These are phyloP conservation scores for Ennomos quercinarius DNA, from an alignment of 2,888 invertebrate species.

Conservation along the genomic window DNA sequence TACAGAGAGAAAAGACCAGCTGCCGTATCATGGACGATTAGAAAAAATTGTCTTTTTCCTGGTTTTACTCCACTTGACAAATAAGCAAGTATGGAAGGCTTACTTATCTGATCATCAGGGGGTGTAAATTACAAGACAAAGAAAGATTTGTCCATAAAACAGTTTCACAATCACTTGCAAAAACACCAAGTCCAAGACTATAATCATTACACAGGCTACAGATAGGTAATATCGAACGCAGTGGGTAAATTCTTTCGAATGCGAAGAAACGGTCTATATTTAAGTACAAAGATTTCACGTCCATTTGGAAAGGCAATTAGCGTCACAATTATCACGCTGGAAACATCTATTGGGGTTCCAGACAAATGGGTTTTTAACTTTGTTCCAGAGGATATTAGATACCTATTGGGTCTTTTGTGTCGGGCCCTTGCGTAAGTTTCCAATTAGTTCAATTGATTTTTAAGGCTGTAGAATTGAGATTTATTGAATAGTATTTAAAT, in stretches of 20 bases:
- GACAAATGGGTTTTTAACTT: slow-evolving; percentile 20
- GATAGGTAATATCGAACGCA: background rate
- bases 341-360: slow-evolving; percentile 25
- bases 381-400: slow-evolving; percentile 7
- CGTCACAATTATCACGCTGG: slow-evolving; percentile 24
- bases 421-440: background rate
- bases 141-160: no score
- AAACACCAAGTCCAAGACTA: no score
- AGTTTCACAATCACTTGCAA: no score
- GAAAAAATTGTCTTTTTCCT: no score
- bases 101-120: no score
- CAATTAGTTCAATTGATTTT: background rate
- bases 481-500: no score
- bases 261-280: slow-evolving; percentile 13
- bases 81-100: no score
- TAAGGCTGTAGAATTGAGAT: no score
- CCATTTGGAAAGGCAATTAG: slow-evolving; percentile 29
- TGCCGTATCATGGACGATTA: no score
- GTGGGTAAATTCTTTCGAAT: slow-evolving; percentile 1
- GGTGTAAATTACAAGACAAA: no score
- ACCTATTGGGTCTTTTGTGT: slow-evolving; percentile 1
- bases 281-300: slow-evolving; percentile 25
- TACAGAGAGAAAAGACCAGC: no score
- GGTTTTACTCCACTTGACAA: no score
- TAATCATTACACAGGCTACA: background rate